Conservation (phyloP, 23 tunicate species). For the Trididemnum clinides region DNA sequence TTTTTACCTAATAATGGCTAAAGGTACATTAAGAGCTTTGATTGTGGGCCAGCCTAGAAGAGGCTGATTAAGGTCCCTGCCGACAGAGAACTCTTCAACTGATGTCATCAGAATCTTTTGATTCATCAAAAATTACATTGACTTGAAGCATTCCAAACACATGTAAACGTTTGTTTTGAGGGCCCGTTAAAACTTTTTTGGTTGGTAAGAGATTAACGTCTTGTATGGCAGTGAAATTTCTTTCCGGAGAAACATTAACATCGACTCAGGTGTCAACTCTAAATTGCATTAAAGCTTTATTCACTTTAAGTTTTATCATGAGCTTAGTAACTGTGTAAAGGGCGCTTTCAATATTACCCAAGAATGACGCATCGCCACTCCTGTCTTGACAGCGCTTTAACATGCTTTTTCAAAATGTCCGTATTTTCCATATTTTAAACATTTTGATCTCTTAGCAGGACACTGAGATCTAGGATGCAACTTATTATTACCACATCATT, state of each 20-base stretch:
- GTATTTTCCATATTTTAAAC: too few relatives aligned
- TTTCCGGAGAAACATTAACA: neutral
- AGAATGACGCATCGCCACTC: too few relatives aligned
- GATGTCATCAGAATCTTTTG: too few relatives aligned
- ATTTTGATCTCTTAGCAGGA: too few relatives aligned
- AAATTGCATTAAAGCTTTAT: too few relatives aligned
- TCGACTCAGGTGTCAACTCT: slow-evolving; percentile 37
- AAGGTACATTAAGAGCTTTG: neutral
- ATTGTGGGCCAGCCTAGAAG: slow-evolving; percentile 45
- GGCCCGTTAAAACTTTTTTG: neutral
- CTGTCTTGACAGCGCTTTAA: too few relatives aligned
- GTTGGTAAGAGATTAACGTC: neutral
- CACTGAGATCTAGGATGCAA: too few relatives aligned
- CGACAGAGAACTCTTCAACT: slow-evolving; percentile 5
- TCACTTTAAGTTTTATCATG: neutral
- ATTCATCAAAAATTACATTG: neutral
- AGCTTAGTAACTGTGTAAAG: neutral
- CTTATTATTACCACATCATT: too few relatives aligned
- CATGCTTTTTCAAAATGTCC: too few relatives aligned
- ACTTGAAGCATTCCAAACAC: neutral
- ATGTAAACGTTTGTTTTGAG: neutral
- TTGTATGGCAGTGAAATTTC: neutral
- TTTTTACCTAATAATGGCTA: neutral
- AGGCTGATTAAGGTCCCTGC: neutral
- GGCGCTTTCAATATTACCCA: too few relatives aligned